These are phyloP conservation scores for Tolypeutes matacus DNA, from an alignment of 2,797 vertebrate genomes.

Conservation along the genomic window DNA sequence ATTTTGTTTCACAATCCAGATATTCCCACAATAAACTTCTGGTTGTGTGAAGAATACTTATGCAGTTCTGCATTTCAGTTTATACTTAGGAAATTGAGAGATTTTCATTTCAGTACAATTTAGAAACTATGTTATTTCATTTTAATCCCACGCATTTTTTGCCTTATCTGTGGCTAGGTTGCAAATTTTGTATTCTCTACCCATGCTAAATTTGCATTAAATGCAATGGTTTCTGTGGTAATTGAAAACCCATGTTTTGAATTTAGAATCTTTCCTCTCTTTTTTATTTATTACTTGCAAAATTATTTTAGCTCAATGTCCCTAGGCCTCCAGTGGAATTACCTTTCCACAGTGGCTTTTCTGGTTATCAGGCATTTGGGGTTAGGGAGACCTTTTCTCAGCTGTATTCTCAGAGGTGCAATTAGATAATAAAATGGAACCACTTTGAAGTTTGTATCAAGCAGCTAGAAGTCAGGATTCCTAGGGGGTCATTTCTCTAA, in stretches of 20 bases:
- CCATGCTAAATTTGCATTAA: not conserved
- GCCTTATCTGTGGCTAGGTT: not conserved
- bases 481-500: not conserved
- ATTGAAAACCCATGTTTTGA: slow-evolving; percentile 10
- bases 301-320: slow-evolving; percentile 14
- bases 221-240: not conserved
- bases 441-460: slow-evolving; percentile 35
- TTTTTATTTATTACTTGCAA: slow-evolving; percentile 40
- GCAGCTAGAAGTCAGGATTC: not conserved
- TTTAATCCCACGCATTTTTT: not conserved
- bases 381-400: slow-evolving; percentile 44
- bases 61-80: not conserved
- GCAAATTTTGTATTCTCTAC: not conserved
- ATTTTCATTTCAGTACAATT: not conserved
- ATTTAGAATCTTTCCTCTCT: slow-evolving; percentile 33
- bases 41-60: not conserved
- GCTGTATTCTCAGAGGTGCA: slow-evolving; percentile 50
- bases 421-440: slow-evolving; percentile 67
- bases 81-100: slow-evolving; percentile 24
- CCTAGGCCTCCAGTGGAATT: not conserved
- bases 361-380: not conserved
- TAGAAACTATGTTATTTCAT: not conserved
- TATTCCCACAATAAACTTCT: not conserved
- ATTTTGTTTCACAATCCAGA: slow-evolving; percentile 56
- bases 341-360: not conserved